Base-by-base conservation (phyloP, 1,140 invertebrate genomes). In the Eupeodes corollae region DNA sequence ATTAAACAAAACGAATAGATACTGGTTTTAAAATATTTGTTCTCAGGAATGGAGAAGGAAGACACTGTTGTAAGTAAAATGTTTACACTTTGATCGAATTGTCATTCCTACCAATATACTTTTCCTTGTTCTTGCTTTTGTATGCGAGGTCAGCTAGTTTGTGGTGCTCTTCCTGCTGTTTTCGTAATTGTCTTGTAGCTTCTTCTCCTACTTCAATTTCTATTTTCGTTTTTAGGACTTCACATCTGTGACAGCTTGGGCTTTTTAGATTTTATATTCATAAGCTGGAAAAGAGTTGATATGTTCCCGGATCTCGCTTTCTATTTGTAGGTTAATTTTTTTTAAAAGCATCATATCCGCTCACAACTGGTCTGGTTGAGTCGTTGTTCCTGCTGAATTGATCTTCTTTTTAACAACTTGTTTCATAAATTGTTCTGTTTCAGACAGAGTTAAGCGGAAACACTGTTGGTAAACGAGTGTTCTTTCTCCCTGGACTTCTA, bases 31-130 rank as follows among this genome's bases (percentile, higher is more conserved):
- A 47, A 12, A 61, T 47, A 11, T 54, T 58, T 16, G 56, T 55
- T 41, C 49, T 46, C 8, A 67, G 47, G 34, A 45, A 49, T 11
- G 59, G 58, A 9, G 65, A 68, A 15, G 60, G 56, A 16, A 69
- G 48, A 51, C 58, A 65, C 44, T 70, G 61, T 50, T 67, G 61
- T 13, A 67, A 51, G 51, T 67, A 59, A 52, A 67, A 67, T 16
- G 47, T 44, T 52, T 44, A 54, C 32, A 45, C 30, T 42, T 54
- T 49, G 12, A 53, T 48, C 21, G 19, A 13, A 8, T 34, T 40
- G 35, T 52, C 42, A n/a, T 8, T 18, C 50, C 35, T 48, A 54
- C 15, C 39, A 43, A 37, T 44, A 31, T n/a, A n/a, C n/a, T n/a
- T n/a, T n/a, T 43, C 19, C 33, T 39, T 42, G 49, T 43, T 19